Percentiles rank a stretch among this genome's conserved stretches.
Conservation (phyloP, 2,888 invertebrate species). For the Nemurella pictetii region DNA sequence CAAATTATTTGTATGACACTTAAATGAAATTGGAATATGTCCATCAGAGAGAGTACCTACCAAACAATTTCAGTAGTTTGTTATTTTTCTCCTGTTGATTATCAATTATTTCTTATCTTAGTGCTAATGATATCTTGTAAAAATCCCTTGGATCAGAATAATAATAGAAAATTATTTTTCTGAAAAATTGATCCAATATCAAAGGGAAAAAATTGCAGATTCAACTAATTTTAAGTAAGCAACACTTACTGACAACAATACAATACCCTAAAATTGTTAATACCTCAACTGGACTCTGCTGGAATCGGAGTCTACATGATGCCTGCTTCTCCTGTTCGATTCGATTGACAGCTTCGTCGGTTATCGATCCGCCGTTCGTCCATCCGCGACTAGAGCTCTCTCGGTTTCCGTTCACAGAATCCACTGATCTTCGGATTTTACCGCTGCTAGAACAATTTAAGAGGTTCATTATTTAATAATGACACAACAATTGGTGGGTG, state of each 20-base stretch:
- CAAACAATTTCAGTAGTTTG: no score
- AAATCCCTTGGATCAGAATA: no score
- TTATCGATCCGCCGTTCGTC: slow-evolving; percentile 34
- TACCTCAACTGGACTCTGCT: slow-evolving; percentile 88
- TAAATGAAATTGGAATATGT: no score
- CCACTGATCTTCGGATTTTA: slow-evolving; percentile 14
- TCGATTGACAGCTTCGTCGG: slow-evolving; percentile 67
- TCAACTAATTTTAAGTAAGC: no score
- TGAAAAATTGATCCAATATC: no score
- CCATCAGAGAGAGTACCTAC: no score
- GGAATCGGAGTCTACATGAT: slow-evolving; percentile 80
- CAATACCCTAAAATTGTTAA: neutral
- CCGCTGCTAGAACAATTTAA: neutral
- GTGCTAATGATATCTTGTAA: no score
- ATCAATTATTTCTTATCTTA: no score
- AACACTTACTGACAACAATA: no score
- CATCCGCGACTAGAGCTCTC: slow-evolving; percentile 35
- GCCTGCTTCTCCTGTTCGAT: slow-evolving; percentile 61
- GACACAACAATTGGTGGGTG: no score
- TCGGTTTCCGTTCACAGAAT: neutral
- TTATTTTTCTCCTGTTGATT: no score
- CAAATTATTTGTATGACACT: neutral
- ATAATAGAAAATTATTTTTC: slow-evolving; percentile 15
- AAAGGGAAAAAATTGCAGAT: no score
- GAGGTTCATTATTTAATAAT: neutral